Evolutionary conservation across 2,888 invertebrate genomes (phyloP), one percentile per base, ranked within the genome.

Genomic region (Sclerodermus sp.): DNA sequence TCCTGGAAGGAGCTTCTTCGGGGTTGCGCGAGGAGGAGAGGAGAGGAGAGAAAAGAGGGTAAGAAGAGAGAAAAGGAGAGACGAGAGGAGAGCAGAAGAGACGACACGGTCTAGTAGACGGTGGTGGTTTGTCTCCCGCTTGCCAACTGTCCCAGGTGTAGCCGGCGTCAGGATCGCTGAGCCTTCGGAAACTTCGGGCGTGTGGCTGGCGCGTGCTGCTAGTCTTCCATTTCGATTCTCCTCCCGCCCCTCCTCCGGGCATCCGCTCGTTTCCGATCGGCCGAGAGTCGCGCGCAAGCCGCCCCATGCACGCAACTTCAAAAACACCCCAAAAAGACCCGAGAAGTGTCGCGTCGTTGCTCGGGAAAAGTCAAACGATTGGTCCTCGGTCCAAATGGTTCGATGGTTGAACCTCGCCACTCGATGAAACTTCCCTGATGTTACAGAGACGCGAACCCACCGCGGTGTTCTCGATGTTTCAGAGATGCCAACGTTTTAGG

Each of bases 111-210:
- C 58, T 60, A 62, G 57, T 59, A 62, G 53, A 60, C 59, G 57
- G 53, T 61, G 47, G 31, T 32, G 9, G 51, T 60, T 58, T 66
- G 58, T 65, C 60, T 60, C 67, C 64, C 76, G 76, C 76, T 74
- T 75, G 70, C 76, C 77, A 76, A 77, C 76, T 76, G 77, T 76
- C 77, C 74, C 74, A 74, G 73, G 75, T 76, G 76, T 67, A 64
- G 54, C 55, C 16, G 2, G 48, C 52, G n/a, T n/a, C n/a, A 48
- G 51, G 13, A 12, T 32, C 18, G 13, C 29, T 9, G 34, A 34
- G 34, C 12, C 34, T 34, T 13, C n/a, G 17, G n/a, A 47, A 53
- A 51, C 41, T 62, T 67, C 64, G 66, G 75, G 73, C 76, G 77
- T 76, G 76, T 77, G 76, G 76, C 77, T 67, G 74, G 76, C 76